A percentile compares a stretch with the other conserved stretches of the same genome.
Evolutionary conservation across 2,113 vertebrate genomes (phyloP).

Genomic region (Butastur rufipennis): DNA sequence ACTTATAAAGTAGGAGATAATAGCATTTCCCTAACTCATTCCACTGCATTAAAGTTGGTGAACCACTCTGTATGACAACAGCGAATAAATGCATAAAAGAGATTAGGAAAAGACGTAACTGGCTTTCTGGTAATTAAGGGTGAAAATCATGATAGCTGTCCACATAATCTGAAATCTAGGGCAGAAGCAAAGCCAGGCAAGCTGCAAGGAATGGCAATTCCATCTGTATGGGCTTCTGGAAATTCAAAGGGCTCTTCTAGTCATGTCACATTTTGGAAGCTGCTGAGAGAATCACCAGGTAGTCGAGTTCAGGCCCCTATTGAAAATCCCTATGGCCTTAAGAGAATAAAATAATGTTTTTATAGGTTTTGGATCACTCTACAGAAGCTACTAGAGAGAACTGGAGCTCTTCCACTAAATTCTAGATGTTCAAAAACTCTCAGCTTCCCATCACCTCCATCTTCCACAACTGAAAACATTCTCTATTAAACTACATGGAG

Average conservation of each 20-base stretch:
- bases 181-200: neutral
- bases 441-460: neutral
- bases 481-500: neutral
- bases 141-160: neutral
- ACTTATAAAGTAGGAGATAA: slow-evolving; percentile 29
- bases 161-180: neutral
- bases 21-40: neutral
- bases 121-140: neutral
- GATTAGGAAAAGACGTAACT: neutral
- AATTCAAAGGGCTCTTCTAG: neutral
- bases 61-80: neutral
- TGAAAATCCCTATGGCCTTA: neutral
- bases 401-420: neutral
- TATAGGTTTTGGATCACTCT: neutral
- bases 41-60: neutral
- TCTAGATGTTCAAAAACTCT: neutral
- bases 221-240: neutral
- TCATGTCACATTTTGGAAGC: neutral
- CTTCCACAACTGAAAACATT: neutral
- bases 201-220: neutral
- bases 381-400: neutral
- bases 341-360: neutral
- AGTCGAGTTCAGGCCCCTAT: fast-evolving
- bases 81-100: neutral
- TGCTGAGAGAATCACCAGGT: neutral